Percentiles rank a stretch among this genome's conserved stretches.
Evolutionary conservation across 2,113 vertebrate species (phyloP).

Genomic region (Tinamus guttatus): DNA sequence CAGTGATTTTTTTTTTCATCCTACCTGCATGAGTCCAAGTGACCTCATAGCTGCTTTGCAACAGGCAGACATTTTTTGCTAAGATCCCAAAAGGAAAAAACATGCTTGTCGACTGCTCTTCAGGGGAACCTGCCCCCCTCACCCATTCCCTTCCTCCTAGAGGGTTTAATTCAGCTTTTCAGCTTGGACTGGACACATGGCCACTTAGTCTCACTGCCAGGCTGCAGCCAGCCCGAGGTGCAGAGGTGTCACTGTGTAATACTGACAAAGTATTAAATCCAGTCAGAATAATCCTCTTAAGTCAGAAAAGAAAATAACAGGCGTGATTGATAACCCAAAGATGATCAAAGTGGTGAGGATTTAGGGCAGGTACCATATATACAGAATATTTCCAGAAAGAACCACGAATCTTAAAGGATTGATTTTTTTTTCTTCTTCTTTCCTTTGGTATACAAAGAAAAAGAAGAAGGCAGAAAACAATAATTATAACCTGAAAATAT

Average conservation of each 20-base stretch:
- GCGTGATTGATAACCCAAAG: constrained; percentile 60
- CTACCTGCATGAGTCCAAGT: not conserved
- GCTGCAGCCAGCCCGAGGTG: not conserved
- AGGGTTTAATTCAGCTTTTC: not conserved
- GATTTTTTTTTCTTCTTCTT: not conserved
- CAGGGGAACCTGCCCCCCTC: not conserved
- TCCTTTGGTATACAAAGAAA: not conserved
- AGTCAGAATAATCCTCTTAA: constrained; percentile 72
- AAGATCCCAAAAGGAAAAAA: not conserved
- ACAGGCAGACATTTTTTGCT: not conserved
- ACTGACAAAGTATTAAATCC: constrained; percentile 69
- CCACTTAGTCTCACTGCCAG: not conserved
- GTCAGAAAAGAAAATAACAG: constrained; percentile 64
- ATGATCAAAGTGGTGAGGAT: constrained; percentile 48
- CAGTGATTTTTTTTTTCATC: not conserved
- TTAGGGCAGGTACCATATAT: not conserved
- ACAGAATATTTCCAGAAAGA: not conserved
- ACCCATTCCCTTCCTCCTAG: not conserved
- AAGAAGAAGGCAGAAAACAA: not conserved
- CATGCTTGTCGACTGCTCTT: not conserved
- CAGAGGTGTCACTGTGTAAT: constrained; percentile 51
- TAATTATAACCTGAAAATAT: not conserved
- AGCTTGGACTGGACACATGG: not conserved
- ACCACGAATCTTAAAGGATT: not conserved
- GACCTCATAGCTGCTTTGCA: not conserved